Evolutionary conservation across 2,797 vertebrate genomes (phyloP), one percentile per base, ranked within the genome.

Genomic region (Furcifer pardalis): DNA sequence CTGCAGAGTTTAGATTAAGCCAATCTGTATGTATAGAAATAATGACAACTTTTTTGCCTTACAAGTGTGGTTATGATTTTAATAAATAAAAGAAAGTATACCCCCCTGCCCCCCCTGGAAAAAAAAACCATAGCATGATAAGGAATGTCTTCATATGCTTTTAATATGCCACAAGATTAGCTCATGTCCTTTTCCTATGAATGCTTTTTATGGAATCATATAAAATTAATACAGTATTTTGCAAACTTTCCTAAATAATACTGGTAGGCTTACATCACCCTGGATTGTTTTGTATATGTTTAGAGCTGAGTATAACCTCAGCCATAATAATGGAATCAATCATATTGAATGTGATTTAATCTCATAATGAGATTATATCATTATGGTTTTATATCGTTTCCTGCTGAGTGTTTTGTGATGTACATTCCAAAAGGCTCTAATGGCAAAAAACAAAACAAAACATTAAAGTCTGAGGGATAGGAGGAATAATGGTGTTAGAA

Each of bases 161-260:
- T 7, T 52, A 69, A 68, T 79, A 65, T 76, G 82, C 83, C 10
- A 56, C 59, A 75, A 42, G 2, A 8, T 73, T 79, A 59, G 10
- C 32, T 77, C 76, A 0, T 76, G 1, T 2, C 12, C 3, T 0
- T 2, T 72, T 32, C 5, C 0, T 49, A 0, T 2, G 75, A 80
- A 60, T 77, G 72, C 77, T 0, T 7, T 82, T 88, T 59, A 63
- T 27, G 23, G 79, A 59, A 6, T 8, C 2, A 4, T 7, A 17
- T 78, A 89, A 86, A 89, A 87, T 60, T n/a, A 77, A 76, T 81
- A 1, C n/a, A 17, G n/a, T 56, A n/a, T 79, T 89, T 40, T 78
- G 4, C 32, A 86, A 86, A 1, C 21, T 12, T 8, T 81, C 17
- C 13, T 1, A 56, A 66, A 5, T 69, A 84, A 66, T 52, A 10